phyloP scores from a whole-genome alignment of 2,888 invertebrate genomes.

The Lasioglossum marginatum region DNA sequence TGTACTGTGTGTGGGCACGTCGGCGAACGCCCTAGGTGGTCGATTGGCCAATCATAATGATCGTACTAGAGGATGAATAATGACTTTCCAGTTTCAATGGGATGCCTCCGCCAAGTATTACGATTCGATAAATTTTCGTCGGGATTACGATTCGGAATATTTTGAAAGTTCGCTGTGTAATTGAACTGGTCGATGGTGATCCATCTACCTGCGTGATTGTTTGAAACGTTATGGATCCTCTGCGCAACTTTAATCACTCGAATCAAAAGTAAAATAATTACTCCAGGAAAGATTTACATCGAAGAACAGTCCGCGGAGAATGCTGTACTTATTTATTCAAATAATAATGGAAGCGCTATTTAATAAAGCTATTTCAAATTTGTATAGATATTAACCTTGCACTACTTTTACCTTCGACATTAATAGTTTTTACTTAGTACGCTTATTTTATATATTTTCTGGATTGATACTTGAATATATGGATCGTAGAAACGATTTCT shows the following conservation, averaged over 20 bases:
- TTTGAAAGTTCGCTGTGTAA: constrained; percentile 38
- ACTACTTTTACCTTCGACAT: neutral
- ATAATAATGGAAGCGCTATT: neutral
- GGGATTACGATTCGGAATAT: constrained; percentile 48
- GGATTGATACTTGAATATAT: neutral
- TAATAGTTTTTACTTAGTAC: neutral
- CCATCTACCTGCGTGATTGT: neutral
- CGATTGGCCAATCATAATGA: constrained; percentile 66
- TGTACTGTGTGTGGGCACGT: constrained; percentile 21
- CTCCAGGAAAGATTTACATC: neutral
- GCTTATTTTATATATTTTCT: neutral
- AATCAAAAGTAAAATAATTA: constrained; percentile 11
- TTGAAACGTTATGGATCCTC: neutral
- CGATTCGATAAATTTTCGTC: constrained; percentile 45
- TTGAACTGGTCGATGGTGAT: constrained; percentile 13
- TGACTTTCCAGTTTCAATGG: constrained; percentile 57
- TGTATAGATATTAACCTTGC: neutral
- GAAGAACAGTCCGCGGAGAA: neutral
- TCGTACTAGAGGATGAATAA: constrained; percentile 62
- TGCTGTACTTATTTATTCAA: neutral
- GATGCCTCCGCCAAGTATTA: constrained; percentile 31
- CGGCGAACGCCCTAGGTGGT: constrained; percentile 53
- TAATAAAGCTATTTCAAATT: neutral
- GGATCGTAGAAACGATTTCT: neutral
- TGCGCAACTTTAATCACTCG: constrained; percentile 24